Conservation (phyloP, 92 coral and sea anemone species). For the Pocillopora grandis region DNA sequence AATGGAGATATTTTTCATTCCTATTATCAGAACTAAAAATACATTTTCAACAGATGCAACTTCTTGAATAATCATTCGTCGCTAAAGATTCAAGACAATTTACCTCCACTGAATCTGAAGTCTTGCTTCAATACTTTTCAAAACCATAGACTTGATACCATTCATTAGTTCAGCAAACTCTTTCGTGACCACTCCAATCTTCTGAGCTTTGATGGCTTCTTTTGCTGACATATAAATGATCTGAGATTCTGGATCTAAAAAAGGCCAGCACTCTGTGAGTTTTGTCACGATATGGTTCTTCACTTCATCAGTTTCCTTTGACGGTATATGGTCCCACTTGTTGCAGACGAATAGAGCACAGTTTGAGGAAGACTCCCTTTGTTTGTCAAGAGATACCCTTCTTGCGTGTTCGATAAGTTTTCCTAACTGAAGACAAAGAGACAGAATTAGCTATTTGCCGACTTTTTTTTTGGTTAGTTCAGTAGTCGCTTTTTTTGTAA, state of each 20-base stretch:
- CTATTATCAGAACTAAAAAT: neutral
- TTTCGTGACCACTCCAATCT: conserved; percentile 3
- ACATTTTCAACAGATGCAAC: neutral
- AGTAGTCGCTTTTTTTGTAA: too few species aligned
- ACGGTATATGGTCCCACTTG: conserved; percentile 53
- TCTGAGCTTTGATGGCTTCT: conserved; percentile 24
- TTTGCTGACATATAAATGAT: conserved; percentile 44
- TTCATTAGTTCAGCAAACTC: conserved; percentile 39
- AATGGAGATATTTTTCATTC: too few species aligned
- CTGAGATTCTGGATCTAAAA: conserved; percentile 41
- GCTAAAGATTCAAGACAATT: neutral
- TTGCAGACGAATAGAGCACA: conserved; percentile 54
- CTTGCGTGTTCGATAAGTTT: conserved; percentile 32
- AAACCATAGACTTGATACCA: conserved; percentile 32
- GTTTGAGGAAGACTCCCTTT: conserved; percentile 22
- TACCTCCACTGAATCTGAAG: conserved; percentile 46
- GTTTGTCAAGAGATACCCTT: conserved; percentile 6
- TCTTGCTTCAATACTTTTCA: conserved; percentile 38
- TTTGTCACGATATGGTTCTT: conserved; percentile 16
- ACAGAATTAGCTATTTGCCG: neutral
- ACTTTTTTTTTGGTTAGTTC: too few species aligned
- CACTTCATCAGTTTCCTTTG: conserved; percentile 13
- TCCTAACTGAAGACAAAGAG: conserved; percentile 16
- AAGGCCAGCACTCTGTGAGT: conserved; percentile 42
- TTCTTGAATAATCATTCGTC: neutral